Evolutionary conservation across 2,113 vertebrate genomes (phyloP), one percentile per base, ranked within the genome.

Genomic region (Morone chrysops): DNA sequence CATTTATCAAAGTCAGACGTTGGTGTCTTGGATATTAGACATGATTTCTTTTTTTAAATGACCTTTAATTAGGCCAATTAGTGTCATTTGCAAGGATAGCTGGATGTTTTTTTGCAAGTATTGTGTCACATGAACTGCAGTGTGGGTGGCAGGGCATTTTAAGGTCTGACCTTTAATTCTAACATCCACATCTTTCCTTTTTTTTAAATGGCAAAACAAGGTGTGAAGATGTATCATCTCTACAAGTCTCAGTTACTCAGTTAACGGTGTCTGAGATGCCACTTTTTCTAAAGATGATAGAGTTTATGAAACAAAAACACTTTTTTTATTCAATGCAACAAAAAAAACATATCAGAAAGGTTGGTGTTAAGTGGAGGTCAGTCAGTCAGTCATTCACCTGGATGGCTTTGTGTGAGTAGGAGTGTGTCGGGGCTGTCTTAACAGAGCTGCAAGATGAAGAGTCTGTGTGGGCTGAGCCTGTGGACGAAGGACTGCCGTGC

Each of bases 401-500:
- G 72, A 95, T 97, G 91, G 96, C 95, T 94, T 97, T 99, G 94
- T 98, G 96, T 80, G 96, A 93, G 89, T 93, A 96, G 47, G 69
- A 81, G 63, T 80, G 84, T 60, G 84, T 17, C 11, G 84, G 89
- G 12, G 61, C 78, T 4, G 77, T 88, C 78, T 86, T 93, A 78
- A 97, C 94, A 85, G 96, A 96, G 94, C 97, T 96, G 92, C 96
- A 96, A 56, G 97, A 97, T 92, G 97, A 97, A 94, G 96, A 96
- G 95, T 99, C 98, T 84, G 96, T 97, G 93, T 96, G 97, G 91
- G 94, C 94, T 78, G 97, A 97, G 93, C 96, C 95, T 0, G 94
- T 95, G 80, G 97, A 97, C 11, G 96, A 97, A 80, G 98, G 97
- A 84, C 97, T 99, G 92, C 96, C 95, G 90, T 98, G 97, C 92